phyloP scores from a whole-genome alignment of 35 echinoderm and acorn worm genomes.

The Lytechinus variegatus region DNA sequence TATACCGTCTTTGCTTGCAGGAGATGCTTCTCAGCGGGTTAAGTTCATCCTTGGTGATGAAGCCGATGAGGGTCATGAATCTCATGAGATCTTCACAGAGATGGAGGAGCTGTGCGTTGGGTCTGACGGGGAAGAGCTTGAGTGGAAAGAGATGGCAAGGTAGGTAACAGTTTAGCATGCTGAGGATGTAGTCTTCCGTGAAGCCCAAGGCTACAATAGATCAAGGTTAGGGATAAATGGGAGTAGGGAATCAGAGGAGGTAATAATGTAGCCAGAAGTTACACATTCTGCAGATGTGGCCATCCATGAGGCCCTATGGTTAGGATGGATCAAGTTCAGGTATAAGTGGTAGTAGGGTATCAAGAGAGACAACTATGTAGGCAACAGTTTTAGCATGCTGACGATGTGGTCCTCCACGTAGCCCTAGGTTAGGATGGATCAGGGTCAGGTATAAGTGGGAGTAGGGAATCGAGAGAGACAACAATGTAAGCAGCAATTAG shows the following conservation, averaged over 20 bases:
- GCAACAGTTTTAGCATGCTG: too few species aligned
- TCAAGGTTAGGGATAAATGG: slow-evolving; percentile 48
- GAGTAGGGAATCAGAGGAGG: slow-evolving; percentile 88
- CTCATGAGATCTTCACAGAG: slow-evolving; percentile 94
- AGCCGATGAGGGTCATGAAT: slow-evolving; percentile 78
- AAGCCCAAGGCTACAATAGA: too few species aligned
- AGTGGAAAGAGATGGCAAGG: slow-evolving; percentile 98
- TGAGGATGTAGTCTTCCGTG: neutral
- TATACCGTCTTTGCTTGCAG: neutral
- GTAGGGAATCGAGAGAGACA: too few species aligned
- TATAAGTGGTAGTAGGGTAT: neutral
- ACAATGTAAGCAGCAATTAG: neutral
- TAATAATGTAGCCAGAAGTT: slow-evolving; percentile 34
- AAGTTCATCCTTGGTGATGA: slow-evolving; percentile 96
- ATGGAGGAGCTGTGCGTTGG: slow-evolving; percentile 79
- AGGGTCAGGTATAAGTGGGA: neutral
- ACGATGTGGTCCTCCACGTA: too few species aligned
- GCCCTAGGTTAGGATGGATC: neutral
- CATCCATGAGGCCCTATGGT: neutral
- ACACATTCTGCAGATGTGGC: neutral
- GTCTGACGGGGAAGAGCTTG: slow-evolving; percentile 72
- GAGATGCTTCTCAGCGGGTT: slow-evolving; percentile 79
- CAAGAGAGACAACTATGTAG: neutral
- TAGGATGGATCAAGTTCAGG: neutral
- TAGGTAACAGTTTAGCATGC: slow-evolving; percentile 1